phyloP scores from a whole-genome alignment of 37 sponge, comb jelly and placozoan species.

The Ianthella basta region DNA sequence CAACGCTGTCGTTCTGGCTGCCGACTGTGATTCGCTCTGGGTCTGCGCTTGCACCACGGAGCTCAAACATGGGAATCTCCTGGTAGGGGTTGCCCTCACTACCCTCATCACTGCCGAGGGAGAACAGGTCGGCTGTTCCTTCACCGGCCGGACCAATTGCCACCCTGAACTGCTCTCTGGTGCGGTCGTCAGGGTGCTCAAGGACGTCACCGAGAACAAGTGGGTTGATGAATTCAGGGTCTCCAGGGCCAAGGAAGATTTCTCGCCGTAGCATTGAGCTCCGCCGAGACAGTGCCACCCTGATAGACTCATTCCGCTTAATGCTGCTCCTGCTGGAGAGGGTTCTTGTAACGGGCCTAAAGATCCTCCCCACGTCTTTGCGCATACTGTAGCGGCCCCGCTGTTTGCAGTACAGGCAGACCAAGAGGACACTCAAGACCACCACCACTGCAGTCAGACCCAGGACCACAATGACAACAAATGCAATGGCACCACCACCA shows the following conservation, averaged over 20 bases:
- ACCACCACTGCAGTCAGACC: constrained; percentile 33
- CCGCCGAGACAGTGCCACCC: not conserved
- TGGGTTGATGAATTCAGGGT: constrained; percentile 18
- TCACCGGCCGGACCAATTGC: not conserved
- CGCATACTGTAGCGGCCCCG: not conserved
- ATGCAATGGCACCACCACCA: constrained; percentile 54
- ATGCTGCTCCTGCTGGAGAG: constrained; percentile 1
- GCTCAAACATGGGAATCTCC: constrained; percentile 17
- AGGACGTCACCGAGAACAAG: constrained; percentile 9
- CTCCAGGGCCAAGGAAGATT: not conserved
- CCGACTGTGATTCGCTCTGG: not conserved
- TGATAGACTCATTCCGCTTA: constrained; percentile 5
- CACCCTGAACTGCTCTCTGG: not conserved
- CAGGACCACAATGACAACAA: constrained; percentile 42
- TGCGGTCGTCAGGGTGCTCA: not conserved
- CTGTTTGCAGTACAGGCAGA: not conserved
- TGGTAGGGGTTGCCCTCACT: constrained; percentile 17
- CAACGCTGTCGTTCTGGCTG: not conserved
- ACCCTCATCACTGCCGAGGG: not conserved
- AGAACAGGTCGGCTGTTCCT: not conserved
- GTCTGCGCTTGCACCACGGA: not conserved
- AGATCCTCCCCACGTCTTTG: not conserved
- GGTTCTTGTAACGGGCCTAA: not conserved
- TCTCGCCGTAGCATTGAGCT: constrained; percentile 14
- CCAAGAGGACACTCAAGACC: constrained; percentile 35